phyloP scores from a whole-genome alignment of 2,888 invertebrate genomes.

The Acanthosepion esculentum region DNA sequence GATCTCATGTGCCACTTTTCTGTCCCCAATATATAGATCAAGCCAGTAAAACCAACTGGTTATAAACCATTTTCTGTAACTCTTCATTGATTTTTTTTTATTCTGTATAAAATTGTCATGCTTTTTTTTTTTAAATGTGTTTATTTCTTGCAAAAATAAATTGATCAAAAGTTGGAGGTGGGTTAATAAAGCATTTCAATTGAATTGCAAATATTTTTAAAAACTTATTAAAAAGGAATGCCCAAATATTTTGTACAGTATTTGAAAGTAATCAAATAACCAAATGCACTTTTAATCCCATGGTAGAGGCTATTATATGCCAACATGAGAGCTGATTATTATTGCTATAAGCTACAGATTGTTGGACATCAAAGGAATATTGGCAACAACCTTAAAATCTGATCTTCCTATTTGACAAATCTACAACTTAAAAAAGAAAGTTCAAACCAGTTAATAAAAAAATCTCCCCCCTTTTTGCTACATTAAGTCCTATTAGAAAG shows the following conservation, averaged over 20 bases:
- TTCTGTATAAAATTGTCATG: neutral
- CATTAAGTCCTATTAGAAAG: too few species aligned
- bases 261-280: neutral
- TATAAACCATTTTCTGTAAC: neutral
- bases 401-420: too few species aligned
- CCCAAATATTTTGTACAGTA: neutral
- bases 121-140: neutral
- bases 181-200: neutral
- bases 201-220: neutral
- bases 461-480: too few species aligned
- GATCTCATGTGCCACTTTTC: too few species aligned
- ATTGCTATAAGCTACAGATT: too few species aligned
- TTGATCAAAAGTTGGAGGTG: neutral
- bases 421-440: too few species aligned
- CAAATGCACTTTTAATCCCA: neutral
- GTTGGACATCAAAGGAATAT: too few species aligned
- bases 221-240: neutral
- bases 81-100: neutral
- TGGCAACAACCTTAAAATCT: too few species aligned
- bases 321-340: neutral
- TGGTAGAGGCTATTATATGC: too few species aligned
- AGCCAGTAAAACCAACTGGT: neutral
- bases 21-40: neutral
- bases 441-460: too few species aligned
- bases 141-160: neutral